A percentile compares a stretch with the other conserved stretches of the same genome.
These are phyloP conservation scores for Campoletis raptor DNA, from an alignment of 2,888 invertebrate species.

Conservation along the genomic window DNA sequence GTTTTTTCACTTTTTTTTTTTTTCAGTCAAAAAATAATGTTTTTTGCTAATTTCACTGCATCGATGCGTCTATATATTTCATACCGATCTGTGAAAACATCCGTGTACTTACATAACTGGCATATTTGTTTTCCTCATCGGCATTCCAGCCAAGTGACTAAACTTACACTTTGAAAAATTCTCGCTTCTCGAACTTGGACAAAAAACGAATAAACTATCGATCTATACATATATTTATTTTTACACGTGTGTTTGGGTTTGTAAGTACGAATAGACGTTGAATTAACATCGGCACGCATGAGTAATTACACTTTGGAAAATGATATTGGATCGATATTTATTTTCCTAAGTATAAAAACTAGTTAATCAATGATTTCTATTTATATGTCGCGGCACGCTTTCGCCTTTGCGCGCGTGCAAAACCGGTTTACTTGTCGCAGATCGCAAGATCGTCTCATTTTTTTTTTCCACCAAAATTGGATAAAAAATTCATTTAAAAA, in stretches of 20 bases:
- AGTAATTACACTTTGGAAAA: constrained; percentile 39
- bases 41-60: not conserved
- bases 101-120: constrained; percentile 37
- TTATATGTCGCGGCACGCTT: constrained; percentile 42
- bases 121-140: constrained; percentile 30
- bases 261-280: not conserved
- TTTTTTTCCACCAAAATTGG: constrained; percentile 3
- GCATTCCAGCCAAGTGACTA: constrained; percentile 26
- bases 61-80: not conserved
- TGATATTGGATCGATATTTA: constrained; percentile 35
- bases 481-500: constrained; percentile 1
- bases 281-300: constrained; percentile 19
- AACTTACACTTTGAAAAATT: constrained; percentile 31
- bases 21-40: not conserved
- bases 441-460: constrained; percentile 4
- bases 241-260: not conserved
- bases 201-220: constrained; percentile 13
- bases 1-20: too few species aligned
- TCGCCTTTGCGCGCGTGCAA: constrained; percentile 21
- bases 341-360: constrained; percentile 15
- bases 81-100: not conserved
- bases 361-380: constrained; percentile 45
- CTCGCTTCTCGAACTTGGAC: constrained; percentile 13
- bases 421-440: constrained; percentile 10
- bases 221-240: not conserved